These are phyloP conservation scores for Aurelia coerulea DNA, from an alignment of 30 jellyfish, hydroid and myxozoan species.

Conservation along the genomic window DNA sequence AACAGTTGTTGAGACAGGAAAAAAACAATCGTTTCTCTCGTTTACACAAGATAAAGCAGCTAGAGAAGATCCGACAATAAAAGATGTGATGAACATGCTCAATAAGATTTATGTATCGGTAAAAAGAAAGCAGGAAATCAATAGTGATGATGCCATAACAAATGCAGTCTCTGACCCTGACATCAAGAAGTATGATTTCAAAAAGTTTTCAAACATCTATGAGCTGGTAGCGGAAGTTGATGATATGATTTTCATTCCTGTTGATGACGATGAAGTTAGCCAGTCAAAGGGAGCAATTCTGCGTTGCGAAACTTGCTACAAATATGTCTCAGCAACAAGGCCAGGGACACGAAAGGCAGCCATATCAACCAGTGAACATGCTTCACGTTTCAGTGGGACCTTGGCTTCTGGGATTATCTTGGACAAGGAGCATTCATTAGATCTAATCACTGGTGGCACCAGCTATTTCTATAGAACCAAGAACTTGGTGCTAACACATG, in stretches of 20 bases:
- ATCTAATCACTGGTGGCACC: slow-evolving; percentile 15
- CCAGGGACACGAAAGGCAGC: slow-evolving; percentile 22
- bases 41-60: too few relatives aligned
- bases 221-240: slow-evolving; percentile 38
- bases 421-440: slow-evolving; percentile 12
- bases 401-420: slow-evolving; percentile 17
- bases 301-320: too few relatives aligned
- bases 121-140: too few relatives aligned
- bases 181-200: not conserved
- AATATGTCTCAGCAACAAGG: not conserved
- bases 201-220: slow-evolving; percentile 10
- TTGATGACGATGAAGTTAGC: too few relatives aligned
- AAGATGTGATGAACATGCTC: too few relatives aligned
- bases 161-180: too few relatives aligned
- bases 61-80: too few relatives aligned
- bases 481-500: slow-evolving; percentile 26
- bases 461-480: slow-evolving; percentile 15
- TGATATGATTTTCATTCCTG: slow-evolving; percentile 11
- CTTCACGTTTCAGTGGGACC: slow-evolving; percentile 9
- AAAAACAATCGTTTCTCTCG: too few relatives aligned
- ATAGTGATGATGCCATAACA: too few relatives aligned
- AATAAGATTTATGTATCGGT: too few relatives aligned
- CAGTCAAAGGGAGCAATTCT: too few relatives aligned
- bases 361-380: slow-evolving; percentile 29
- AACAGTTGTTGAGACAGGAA: too few relatives aligned